A percentile compares a stretch with the other conserved stretches of the same genome.
Evolutionary conservation across 1,140 invertebrate genomes (phyloP).

Genomic region (Globodera rostochiensis): DNA sequence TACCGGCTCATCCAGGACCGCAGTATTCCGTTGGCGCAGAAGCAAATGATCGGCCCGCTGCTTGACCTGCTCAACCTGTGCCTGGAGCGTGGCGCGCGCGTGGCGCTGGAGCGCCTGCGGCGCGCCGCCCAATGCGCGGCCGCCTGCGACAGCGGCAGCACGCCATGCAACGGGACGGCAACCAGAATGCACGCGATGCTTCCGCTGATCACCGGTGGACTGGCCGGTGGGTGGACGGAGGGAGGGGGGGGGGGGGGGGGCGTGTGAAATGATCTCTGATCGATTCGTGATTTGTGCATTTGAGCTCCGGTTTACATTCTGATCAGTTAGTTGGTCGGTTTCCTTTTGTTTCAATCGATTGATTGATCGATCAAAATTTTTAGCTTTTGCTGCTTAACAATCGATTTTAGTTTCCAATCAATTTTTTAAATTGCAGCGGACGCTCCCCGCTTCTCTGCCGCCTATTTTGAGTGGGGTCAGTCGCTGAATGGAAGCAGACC

Average conservation of each 20-base stretch:
- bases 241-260: too few species aligned
- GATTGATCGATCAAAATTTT: too few species aligned
- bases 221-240: not conserved
- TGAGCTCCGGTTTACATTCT: too few species aligned
- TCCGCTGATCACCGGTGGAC: not conserved
- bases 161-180: too few species aligned
- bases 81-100: constrained; percentile 1
- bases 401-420: not conserved
- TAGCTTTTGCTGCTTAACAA: not conserved
- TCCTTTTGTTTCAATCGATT: too few species aligned
- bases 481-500: not conserved
- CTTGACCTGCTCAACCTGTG: not conserved
- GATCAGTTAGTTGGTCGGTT: too few species aligned
- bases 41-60: constrained; percentile 12
- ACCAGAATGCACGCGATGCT: not conserved
- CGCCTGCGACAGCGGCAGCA: not conserved
- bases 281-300: too few species aligned
- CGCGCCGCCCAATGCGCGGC: not conserved
- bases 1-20: constrained; percentile 4
- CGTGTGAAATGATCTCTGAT: too few species aligned
- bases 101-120: not conserved
- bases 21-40: not conserved
- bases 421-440: not conserved
- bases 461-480: constrained; percentile 22
- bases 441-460: constrained; percentile 14